Conservation (phyloP, 2,113 vertebrate species). For the Oriolus oriolus region DNA sequence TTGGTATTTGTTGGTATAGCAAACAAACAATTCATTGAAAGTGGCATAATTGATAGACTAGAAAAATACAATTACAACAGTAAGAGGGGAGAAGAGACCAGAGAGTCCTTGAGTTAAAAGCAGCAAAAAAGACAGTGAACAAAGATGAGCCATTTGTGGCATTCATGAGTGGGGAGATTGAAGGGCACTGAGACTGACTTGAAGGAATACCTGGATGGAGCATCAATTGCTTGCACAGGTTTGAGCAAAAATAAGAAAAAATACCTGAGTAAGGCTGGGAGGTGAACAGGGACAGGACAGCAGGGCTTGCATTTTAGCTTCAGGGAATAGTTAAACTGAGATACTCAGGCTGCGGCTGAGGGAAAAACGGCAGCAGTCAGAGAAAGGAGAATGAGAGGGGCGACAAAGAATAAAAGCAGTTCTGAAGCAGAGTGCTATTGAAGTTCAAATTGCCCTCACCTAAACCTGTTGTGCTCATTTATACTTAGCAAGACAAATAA, state of each 20-base stretch:
- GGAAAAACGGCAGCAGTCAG: not conserved
- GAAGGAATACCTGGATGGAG: accelerated
- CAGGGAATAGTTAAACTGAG: not conserved
- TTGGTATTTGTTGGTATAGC: not conserved
- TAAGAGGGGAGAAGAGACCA: not conserved
- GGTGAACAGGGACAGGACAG: not conserved
- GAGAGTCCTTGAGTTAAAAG: not conserved
- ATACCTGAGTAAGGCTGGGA: not conserved
- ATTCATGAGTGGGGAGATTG: not conserved
- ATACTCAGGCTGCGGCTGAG: not conserved
- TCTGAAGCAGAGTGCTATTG: not conserved
- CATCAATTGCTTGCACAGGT: not conserved
- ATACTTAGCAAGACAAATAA: not conserved
- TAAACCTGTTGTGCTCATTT: not conserved
- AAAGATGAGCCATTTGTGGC: not conserved
- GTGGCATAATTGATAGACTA: not conserved
- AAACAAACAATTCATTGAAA: not conserved
- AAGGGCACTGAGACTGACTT: not conserved
- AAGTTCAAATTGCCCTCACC: not conserved
- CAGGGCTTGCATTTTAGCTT: not conserved
- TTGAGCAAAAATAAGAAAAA: not conserved
- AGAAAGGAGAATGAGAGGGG: not conserved
- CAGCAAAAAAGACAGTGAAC: not conserved
- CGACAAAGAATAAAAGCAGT: not conserved
- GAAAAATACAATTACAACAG: not conserved